Percentiles rank a stretch among this genome's conserved stretches.
Evolutionary conservation across 1,140 invertebrate genomes (phyloP).

Genomic region (Cheumatopsyche charites): DNA sequence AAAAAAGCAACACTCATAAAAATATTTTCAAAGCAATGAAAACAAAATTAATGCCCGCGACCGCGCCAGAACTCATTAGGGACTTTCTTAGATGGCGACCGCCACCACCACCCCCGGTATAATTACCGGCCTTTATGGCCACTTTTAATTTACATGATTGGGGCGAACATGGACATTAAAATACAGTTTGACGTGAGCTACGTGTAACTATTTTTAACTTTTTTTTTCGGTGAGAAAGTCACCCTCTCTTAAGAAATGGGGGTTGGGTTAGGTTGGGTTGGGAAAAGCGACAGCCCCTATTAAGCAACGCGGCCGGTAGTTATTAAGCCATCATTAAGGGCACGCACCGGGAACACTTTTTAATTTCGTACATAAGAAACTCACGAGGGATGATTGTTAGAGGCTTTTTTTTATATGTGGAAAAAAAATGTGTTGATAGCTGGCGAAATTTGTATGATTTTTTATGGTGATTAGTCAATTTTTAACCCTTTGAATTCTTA

Average conservation of each 20-base stretch:
- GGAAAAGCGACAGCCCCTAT: constrained; percentile 34
- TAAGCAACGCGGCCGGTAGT: constrained; percentile 41
- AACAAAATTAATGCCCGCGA: constrained; percentile 29
- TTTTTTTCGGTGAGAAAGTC: constrained; percentile 14
- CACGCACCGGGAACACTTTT: constrained; percentile 42
- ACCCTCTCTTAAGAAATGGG: not conserved
- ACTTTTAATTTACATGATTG: constrained; percentile 49
- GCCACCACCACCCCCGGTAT: constrained; percentile 13
- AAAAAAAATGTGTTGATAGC: too few species aligned
- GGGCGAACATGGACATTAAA: constrained; percentile 47
- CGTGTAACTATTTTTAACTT: not conserved
- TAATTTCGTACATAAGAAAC: constrained; percentile 33
- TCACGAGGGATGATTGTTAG: too few species aligned
- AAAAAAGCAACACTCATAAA: constrained; percentile 10
- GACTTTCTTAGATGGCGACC: not conserved
- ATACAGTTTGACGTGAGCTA: constrained; percentile 36
- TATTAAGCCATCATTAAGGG: constrained; percentile 48
- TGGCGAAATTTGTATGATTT: too few species aligned
- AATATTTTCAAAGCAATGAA: constrained; percentile 36
- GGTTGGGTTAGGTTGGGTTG: not conserved
- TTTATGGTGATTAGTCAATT: too few species aligned
- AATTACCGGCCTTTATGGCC: constrained; percentile 46
- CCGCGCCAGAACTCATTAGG: constrained; percentile 17
- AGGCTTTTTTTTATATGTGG: too few species aligned
- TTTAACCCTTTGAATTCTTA: too few species aligned